phyloP scores from a whole-genome alignment of 2,113 vertebrate species.

The Sialia sialis region DNA sequence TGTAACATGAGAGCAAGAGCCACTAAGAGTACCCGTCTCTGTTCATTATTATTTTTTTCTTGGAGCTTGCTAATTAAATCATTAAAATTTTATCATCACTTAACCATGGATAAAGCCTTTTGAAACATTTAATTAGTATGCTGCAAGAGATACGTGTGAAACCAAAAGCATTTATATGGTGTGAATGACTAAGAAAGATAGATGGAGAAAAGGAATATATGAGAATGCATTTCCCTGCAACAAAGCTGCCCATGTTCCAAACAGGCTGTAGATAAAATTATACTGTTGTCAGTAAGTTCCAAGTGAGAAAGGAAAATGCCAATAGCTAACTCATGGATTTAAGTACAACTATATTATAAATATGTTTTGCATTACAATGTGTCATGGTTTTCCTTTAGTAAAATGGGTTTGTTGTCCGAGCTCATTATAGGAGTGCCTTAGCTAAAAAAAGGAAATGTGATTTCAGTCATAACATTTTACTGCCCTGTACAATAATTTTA shows the following conservation, averaged over 20 bases:
- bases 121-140: constrained; percentile 74
- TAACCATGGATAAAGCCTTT: constrained; percentile 73
- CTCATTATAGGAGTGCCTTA: background rate
- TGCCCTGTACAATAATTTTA: background rate
- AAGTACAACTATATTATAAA: background rate
- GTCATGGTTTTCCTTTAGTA: background rate
- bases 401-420: background rate
- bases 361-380: background rate
- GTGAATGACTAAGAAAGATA: background rate
- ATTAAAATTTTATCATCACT: constrained; percentile 79
- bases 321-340: background rate
- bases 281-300: background rate
- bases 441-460: background rate
- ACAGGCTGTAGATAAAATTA: background rate
- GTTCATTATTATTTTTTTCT: constrained; percentile 59
- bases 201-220: background rate
- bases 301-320: background rate
- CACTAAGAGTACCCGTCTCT: constrained; percentile 15
- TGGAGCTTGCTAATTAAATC: constrained; percentile 76
- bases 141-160: constrained; percentile 35
- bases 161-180: constrained; percentile 19
- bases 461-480: background rate
- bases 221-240: background rate
- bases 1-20: background rate
- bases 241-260: background rate